phyloP scores from a whole-genome alignment of 2,113 vertebrate species.

The Halichoeres trimaculatus region DNA sequence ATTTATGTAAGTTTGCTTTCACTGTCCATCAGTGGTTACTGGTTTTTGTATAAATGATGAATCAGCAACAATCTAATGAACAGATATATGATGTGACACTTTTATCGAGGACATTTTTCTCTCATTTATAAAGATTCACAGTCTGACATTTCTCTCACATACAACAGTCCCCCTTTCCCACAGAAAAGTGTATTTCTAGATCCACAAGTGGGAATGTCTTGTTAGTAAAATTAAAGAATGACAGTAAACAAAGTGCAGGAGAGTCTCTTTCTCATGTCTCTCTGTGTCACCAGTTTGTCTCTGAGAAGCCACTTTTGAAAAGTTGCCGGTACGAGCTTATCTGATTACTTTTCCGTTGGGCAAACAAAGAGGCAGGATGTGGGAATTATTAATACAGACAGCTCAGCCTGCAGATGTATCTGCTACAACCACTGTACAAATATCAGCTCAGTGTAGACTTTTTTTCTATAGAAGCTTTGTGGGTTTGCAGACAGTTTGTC shows the following conservation, averaged over 20 bases:
- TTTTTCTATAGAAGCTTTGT: conserved; percentile 9
- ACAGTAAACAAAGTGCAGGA: no score
- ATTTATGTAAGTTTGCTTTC: no score
- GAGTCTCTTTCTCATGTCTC: background rate
- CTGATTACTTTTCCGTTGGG: conserved; percentile 10
- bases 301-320: background rate
- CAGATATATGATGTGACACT: no score
- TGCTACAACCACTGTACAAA: conserved; percentile 23
- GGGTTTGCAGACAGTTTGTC: conserved; percentile 18
- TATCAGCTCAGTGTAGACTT: conserved; percentile 40
- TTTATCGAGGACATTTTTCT: no score
- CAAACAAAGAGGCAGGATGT: conserved; percentile 43
- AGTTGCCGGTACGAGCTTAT: conserved; percentile 3
- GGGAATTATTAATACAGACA: conserved; percentile 20
- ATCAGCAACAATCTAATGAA: no score
- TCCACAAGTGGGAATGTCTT: no score
- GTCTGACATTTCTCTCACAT: no score
- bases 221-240: background rate
- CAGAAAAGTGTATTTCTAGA: no score
- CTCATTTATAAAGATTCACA: no score
- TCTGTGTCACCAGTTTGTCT: background rate
- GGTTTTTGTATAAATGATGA: no score
- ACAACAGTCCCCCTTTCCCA: no score
- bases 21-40: no score
- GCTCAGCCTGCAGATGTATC: background rate